phyloP scores from a whole-genome alignment of 2,113 vertebrate genomes.

The Ctenodactylus gundi region DNA sequence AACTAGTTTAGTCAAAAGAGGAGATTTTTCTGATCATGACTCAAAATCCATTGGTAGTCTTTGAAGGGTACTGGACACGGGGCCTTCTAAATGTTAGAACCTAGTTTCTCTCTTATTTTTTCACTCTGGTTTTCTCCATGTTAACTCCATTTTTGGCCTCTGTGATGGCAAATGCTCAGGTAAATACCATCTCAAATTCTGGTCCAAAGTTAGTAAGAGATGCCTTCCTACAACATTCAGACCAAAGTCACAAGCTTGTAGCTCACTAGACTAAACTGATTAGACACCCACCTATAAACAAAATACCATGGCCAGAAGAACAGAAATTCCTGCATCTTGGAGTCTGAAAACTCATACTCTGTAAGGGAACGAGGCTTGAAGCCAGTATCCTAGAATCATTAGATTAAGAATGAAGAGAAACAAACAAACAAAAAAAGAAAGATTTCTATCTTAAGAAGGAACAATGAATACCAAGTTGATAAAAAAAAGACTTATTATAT shows the following conservation, averaged over 20 bases:
- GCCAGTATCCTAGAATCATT: not conserved
- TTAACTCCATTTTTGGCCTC: not conserved
- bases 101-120: not conserved
- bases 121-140: not conserved
- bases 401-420: not conserved
- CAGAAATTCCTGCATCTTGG: not conserved
- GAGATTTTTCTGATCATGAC: not conserved
- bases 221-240: not conserved
- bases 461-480: not conserved
- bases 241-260: not conserved
- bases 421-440: conserved; percentile 47
- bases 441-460: not conserved
- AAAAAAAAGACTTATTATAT: not conserved
- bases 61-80: not conserved
- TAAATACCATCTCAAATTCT: not conserved
- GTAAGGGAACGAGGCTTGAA: not conserved
- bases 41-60: not conserved
- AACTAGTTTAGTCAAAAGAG: not conserved
- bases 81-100: not conserved
- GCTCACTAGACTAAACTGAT: not conserved
- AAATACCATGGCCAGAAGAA: not conserved
- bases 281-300: not conserved
- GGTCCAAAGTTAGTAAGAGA: not conserved
- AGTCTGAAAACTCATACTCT: not conserved
- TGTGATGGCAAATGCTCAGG: not conserved